Evolutionary conservation across 2,797 vertebrate genomes (phyloP).

Genomic region (Muscicapa comitata): DNA sequence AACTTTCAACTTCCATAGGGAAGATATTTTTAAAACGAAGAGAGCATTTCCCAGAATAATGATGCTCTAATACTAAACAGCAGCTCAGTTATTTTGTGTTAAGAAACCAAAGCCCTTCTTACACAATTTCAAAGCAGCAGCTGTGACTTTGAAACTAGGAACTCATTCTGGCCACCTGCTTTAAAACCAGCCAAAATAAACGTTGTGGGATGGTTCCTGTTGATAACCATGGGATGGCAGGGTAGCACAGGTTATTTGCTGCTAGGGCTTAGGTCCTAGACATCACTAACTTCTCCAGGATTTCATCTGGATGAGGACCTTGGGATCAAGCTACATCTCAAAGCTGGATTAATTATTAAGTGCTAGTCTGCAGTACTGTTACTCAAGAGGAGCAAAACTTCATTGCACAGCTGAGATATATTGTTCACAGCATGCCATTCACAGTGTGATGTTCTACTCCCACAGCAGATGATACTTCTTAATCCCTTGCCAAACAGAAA

Average conservation of each 20-base stretch:
- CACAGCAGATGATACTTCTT: not conserved
- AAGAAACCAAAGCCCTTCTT: slow-evolving; percentile 68
- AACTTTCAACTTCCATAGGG: slow-evolving; percentile 37
- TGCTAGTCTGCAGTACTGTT: not conserved
- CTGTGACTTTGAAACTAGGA: slow-evolving; percentile 62
- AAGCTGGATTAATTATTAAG: not conserved
- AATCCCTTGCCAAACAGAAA: not conserved
- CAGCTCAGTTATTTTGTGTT: slow-evolving; percentile 62
- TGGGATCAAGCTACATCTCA: not conserved
- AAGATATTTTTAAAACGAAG: slow-evolving; percentile 56
- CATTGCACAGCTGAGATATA: not conserved
- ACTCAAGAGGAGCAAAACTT: not conserved
- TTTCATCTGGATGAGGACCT: not conserved
- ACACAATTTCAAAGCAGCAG: slow-evolving; percentile 69
- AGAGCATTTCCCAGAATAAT: slow-evolving; percentile 60
- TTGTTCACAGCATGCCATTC: not conserved
- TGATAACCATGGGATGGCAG: slow-evolving; percentile 34
- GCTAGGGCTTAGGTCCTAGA: not conserved
- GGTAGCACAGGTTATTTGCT: slow-evolving; percentile 12
- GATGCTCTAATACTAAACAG: slow-evolving; percentile 64
- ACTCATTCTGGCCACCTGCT: slow-evolving; percentile 63
- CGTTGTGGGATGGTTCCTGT: not conserved
- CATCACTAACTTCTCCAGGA: not conserved
- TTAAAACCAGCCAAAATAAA: slow-evolving; percentile 60
- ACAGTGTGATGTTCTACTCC: not conserved